Conservation (phyloP, 2,888 invertebrate genomes). For the Yponomeuta cagnagella region DNA sequence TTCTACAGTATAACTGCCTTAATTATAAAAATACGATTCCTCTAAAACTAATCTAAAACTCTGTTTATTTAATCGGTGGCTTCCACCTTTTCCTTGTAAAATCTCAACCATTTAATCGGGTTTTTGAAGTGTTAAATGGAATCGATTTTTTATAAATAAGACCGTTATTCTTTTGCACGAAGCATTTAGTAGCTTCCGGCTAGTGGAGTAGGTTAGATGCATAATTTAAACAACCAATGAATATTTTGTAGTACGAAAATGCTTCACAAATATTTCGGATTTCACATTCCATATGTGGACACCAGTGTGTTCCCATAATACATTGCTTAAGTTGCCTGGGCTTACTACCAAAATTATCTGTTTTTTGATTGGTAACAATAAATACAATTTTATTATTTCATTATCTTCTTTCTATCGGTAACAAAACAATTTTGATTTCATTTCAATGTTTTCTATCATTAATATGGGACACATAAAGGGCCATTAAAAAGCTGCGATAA, state of each 20-base stretch:
- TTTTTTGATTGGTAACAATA: constrained; percentile 59
- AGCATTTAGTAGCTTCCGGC: background rate
- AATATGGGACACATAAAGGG: background rate
- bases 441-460: constrained; percentile 13
- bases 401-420: background rate
- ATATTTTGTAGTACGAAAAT: background rate
- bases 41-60: too few relatives aligned
- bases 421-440: constrained; percentile 3
- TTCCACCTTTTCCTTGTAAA: too few relatives aligned
- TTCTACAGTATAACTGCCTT: background rate
- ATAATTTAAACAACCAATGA: background rate
- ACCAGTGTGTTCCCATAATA: background rate
- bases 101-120: too few relatives aligned
- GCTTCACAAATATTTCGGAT: background rate
- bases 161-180: background rate
- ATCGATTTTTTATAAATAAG: too few relatives aligned
- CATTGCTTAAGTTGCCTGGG: constrained; percentile 40
- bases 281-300: constrained; percentile 1
- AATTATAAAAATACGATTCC: too few relatives aligned
- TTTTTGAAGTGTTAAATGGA: too few relatives aligned
- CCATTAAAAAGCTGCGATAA: constrained; percentile 7
- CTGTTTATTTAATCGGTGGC: too few relatives aligned
- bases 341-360: constrained; percentile 67
- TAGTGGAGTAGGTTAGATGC: background rate
- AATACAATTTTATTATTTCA: constrained; percentile 40